Base-by-base conservation (phyloP, 2,888 invertebrate species). In the Amiota mariae region DNA sequence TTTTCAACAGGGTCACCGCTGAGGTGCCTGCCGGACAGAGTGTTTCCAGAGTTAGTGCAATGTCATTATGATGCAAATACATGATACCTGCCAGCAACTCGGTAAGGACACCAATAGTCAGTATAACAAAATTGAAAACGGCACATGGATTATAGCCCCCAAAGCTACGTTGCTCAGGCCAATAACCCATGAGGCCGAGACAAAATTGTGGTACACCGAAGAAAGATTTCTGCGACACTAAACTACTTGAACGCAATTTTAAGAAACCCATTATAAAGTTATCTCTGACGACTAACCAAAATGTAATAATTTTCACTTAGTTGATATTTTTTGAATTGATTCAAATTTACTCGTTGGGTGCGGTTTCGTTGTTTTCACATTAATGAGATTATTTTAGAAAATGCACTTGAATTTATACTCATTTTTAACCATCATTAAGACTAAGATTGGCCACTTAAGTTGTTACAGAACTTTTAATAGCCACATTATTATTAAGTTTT, bases 1-100 rank as follows among this genome's bases (percentile, higher is more conserved):
- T 87, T 73, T 87, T 87, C 1, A 87, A 75, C 48, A 87, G 72
- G 0, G 88, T 87, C 0, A 87, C 87, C 0, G 87, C 86, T 11
- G 88, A 87, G 1, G 87, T 87, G 48, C 77, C 79, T 0, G 86
- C 87, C 48, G 87, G 87, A 70, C 87, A 87, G 63, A 87, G 76
- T 0, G 87, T 87, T 75, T 87, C 87, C 77, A 87, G 66, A 0
- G 81, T 85, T 46, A 81, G 49, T 10, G 77, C 75, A 2, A 82
- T 72, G 18, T 85, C 54, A 3, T 75, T 71, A 0, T 15, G 36
- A 1, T 66, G 13, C 1, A 77, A 73, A 10, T 71, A 75, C 0
- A n/a, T 18, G 0, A 79, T 4, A 0, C 84, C 86, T 0, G 87
- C 87, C 74, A 86, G 87, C 18, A 87, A 18, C 70, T 87, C 87